Conservation (phyloP, 2,888 invertebrate species). For the Perizoma affinitatum region DNA sequence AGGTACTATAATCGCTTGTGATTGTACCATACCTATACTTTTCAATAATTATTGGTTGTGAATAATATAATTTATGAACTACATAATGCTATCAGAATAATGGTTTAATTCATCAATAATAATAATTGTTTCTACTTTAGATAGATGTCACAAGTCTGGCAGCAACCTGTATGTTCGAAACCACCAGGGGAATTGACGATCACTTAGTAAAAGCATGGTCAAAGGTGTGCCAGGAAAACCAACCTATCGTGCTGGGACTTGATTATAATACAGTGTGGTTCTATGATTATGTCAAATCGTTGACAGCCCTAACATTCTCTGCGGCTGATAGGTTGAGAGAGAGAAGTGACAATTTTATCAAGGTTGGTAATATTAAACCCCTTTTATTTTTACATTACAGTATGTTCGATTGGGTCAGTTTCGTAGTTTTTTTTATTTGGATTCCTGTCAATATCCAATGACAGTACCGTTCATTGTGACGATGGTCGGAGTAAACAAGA, state of each 20-base stretch:
- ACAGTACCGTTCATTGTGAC: too few species aligned
- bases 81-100: too few species aligned
- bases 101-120: background rate
- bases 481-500: too few species aligned
- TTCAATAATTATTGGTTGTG: too few species aligned
- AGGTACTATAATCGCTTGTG: too few species aligned
- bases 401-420: too few species aligned
- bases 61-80: too few species aligned
- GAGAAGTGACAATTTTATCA: slow-evolving; percentile 45
- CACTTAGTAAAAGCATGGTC: slow-evolving; percentile 55
- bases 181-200: slow-evolving; percentile 47
- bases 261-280: slow-evolving; percentile 52
- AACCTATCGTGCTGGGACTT: slow-evolving; percentile 35
- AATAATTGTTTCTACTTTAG: slow-evolving; percentile 46
- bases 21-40: too few species aligned
- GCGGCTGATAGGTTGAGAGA: slow-evolving; percentile 44
- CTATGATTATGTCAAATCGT: slow-evolving; percentile 54
- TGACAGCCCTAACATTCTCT: slow-evolving; percentile 52
- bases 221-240: slow-evolving; percentile 53
- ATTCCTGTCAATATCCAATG: too few species aligned
- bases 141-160: slow-evolving; percentile 54
- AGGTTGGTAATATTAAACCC: slow-evolving; percentile 43
- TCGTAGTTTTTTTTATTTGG: too few species aligned
- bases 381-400: too few species aligned
- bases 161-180: slow-evolving; percentile 54